Base-by-base conservation (phyloP, 2,797 vertebrate genomes). In the Enteromius afrohamiltoni region DNA sequence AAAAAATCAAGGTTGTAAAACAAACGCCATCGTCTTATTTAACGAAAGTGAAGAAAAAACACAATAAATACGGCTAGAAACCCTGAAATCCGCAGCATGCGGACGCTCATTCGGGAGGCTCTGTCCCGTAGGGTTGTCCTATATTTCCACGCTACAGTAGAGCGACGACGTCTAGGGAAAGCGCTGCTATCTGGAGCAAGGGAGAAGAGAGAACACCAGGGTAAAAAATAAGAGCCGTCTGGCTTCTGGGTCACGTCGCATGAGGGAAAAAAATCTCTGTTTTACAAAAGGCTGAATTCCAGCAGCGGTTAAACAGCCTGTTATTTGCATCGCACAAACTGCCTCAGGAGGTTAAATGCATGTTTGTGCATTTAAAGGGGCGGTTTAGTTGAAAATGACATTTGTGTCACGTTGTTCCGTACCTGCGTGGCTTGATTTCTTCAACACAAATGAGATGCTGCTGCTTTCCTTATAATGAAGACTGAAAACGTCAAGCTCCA, bases 171-270 rank as follows among this genome's bases (percentile, higher is more conserved):
- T 85, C 69, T 77, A 40, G 23, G 47, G 79, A 51, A 29, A 51
- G 17, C 49, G n/a, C 13, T 74, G 70, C 34, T 76, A 83, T 85
- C 71, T 86, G 26, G 79, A 83, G 69, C 78, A 58, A 42, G 37
- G 53, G 55, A 82, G 19, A 78, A 9, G 23, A 49, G 51, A 31
- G 47, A 60, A 73, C 68, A 47, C 19, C 9, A 34, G 64, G 19
- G 64, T 62, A 65, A 79, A 77, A 80, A 71, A 60, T 58, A 40
- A 53, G 60, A 68, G 53, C 80, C 81, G 62, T 80, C 82, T 79
- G 53, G 42, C 74, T 87, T 86, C 80, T 84, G 79, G 86, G 84
- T 86, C 82, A 85, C n/a, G 60, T 70, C 45, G 79, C 82, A 62
- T 23, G 55, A 64, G 53, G 53, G 45, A 85, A 82, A 37, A 65